These are phyloP conservation scores for Dunckerocampus dactyliophorus DNA, from an alignment of 2,113 vertebrate species.

Conservation along the genomic window DNA sequence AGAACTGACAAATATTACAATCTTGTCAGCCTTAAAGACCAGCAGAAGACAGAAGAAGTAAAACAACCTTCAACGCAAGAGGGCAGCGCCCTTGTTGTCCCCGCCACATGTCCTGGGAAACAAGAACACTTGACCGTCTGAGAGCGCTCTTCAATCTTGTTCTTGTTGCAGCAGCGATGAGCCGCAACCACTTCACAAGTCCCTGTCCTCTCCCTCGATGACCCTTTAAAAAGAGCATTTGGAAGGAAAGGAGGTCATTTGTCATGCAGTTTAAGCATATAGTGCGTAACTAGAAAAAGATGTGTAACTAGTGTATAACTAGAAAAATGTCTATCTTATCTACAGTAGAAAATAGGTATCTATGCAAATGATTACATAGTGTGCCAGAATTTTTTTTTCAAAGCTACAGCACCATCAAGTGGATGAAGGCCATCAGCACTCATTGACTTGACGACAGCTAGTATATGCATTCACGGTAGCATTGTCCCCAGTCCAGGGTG, in stretches of 20 bases:
- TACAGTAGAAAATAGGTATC: not conserved
- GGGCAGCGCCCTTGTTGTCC: conserved; percentile 85
- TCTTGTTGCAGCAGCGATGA: conserved; percentile 95
- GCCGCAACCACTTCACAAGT: conserved; percentile 91
- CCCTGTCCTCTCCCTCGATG: conserved; percentile 70
- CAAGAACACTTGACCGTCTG: conserved; percentile 96
- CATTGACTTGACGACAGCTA: not conserved
- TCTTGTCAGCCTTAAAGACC: not conserved
- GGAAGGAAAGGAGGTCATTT: conserved; percentile 1
- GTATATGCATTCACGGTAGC: not conserved
- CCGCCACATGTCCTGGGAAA: conserved; percentile 90
- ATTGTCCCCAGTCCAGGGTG: no score
- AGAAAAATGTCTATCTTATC: no score
- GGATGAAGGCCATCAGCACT: conserved; percentile 23
- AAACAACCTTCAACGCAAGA: conserved; percentile 92
- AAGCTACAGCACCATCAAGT: conserved; percentile 56
- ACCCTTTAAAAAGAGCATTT: conserved; percentile 44
- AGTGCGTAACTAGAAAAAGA: not conserved
- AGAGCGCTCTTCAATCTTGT: conserved; percentile 90
- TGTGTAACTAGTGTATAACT: not conserved
- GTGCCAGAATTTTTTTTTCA: conserved; percentile 12
- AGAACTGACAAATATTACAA: conserved; percentile 19
- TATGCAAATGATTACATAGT: not conserved
- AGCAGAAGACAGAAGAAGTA: conserved; percentile 11
- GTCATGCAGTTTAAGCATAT: not conserved